These are phyloP conservation scores for Sebastes nivosus DNA, from an alignment of 2,797 vertebrate genomes.

Conservation along the genomic window DNA sequence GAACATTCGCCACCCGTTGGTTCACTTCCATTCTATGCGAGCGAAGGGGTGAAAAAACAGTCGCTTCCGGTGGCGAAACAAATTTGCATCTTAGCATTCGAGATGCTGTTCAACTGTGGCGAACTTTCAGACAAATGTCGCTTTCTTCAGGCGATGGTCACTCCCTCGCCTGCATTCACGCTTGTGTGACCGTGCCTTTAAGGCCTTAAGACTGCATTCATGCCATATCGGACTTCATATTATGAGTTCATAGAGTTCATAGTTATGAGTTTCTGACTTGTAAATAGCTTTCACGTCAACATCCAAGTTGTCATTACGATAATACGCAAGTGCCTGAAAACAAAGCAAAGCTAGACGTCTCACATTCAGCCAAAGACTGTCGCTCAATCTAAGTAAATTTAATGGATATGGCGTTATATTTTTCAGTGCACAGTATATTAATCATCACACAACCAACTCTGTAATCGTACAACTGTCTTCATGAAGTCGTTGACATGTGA, in stretches of 20 bases:
- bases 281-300: too few species aligned
- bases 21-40: too few species aligned
- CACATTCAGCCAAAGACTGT: background rate
- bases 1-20: too few species aligned
- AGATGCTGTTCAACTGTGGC: too few species aligned
- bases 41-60: too few species aligned
- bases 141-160: too few species aligned
- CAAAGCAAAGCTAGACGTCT: background rate
- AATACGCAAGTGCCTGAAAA: too few species aligned
- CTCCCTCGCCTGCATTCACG: too few species aligned
- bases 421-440: background rate
- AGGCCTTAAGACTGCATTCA: background rate
- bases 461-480: background rate
- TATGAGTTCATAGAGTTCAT: background rate
- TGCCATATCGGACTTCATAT: background rate
- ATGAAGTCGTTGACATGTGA: background rate
- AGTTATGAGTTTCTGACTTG: background rate
- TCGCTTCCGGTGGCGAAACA: too few species aligned
- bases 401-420: background rate
- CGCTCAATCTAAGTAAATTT: background rate
- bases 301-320: background rate
- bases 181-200: too few species aligned
- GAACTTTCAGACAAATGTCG: too few species aligned
- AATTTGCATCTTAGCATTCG: too few species aligned
- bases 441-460: background rate